phyloP scores from a whole-genome alignment of 2,888 invertebrate species.

The Drosophila fungiperda region DNA sequence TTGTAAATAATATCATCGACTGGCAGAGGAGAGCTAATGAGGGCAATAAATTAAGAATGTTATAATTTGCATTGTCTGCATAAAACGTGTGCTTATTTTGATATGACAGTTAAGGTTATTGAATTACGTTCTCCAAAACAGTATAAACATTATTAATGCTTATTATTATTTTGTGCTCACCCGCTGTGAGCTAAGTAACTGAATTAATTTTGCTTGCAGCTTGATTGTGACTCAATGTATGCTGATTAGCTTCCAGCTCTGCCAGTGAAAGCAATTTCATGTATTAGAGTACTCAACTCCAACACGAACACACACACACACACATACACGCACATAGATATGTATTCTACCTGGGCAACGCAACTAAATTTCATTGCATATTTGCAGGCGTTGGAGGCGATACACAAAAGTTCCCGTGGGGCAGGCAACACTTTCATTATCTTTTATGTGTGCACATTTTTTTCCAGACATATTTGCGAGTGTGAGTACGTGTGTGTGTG shows the following conservation, averaged over 20 bases:
- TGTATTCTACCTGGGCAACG: constrained; percentile 26
- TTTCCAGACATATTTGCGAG: constrained; percentile 23
- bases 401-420: constrained; percentile 16
- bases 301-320: constrained; percentile 2
- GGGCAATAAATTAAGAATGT: not conserved
- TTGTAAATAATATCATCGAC: not conserved
- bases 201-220: constrained; percentile 34
- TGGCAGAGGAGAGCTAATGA: no score
- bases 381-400: constrained; percentile 27
- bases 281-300: constrained; percentile 31
- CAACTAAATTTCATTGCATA: constrained; percentile 53
- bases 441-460: constrained; percentile 62
- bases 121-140: not conserved
- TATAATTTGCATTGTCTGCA: not conserved
- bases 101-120: not conserved
- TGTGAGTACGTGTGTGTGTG: not conserved
- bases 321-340: not conserved
- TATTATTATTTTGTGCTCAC: not conserved
- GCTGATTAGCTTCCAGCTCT: constrained; percentile 43
- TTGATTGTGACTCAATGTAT: constrained; percentile 16
- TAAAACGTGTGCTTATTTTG: not conserved
- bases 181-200: constrained; percentile 15
- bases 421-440: constrained; percentile 65
- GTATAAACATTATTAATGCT: not conserved
- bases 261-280: constrained; percentile 21